phyloP scores from a whole-genome alignment of 2,888 invertebrate species.

The Microplitis deprimator region DNA sequence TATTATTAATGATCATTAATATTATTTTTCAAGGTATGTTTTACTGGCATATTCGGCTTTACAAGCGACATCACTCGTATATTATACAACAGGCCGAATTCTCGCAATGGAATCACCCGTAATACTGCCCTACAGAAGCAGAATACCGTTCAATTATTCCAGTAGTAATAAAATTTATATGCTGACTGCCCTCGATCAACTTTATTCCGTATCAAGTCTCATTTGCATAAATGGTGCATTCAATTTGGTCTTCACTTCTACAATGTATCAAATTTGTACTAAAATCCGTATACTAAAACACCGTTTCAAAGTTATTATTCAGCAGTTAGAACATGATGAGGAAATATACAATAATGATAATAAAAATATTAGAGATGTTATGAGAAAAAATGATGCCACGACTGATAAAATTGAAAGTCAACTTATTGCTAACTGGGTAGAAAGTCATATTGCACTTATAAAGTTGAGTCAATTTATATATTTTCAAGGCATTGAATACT shows the following conservation, averaged over 20 bases:
- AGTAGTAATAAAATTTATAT: not conserved
- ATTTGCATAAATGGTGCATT: not conserved
- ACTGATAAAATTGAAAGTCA: not conserved
- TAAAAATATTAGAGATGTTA: too few species aligned
- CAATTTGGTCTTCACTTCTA: not conserved
- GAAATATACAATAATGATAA: not conserved
- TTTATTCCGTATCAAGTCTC: not conserved
- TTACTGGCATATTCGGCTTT: not conserved
- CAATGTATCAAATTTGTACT: constrained; percentile 4
- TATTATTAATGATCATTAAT: too few species aligned
- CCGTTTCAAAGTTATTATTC: not conserved
- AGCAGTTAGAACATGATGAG: not conserved
- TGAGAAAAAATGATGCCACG: not conserved
- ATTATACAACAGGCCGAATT: not conserved
- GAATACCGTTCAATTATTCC: not conserved
- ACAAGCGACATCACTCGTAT: not conserved
- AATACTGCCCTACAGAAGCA: not conserved
- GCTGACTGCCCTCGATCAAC: not conserved
- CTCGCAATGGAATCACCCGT: not conserved
- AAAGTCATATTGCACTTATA: not conserved
- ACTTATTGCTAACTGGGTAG: constrained; percentile 1
- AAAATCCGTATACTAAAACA: not conserved
- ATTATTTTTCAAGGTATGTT: not conserved
- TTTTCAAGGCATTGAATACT: not conserved
- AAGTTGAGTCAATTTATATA: not conserved